Evolutionary conservation across 2,888 invertebrate species (phyloP), one percentile per base, ranked within the genome.

Genomic region (Ametastegia equiseti): DNA sequence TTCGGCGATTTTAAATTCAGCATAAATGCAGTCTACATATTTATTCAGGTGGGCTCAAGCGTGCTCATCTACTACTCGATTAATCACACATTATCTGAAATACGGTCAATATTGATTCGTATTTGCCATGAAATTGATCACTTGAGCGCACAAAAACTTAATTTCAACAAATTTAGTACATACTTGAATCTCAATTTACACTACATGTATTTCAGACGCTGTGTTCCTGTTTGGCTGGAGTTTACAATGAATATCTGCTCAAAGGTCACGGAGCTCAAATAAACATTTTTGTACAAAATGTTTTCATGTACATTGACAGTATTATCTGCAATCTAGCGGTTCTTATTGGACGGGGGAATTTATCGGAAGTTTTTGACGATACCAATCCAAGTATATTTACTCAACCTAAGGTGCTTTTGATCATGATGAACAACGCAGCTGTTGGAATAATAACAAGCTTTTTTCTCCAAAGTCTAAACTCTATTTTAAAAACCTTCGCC

Each of bases 301-400:
- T 98, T 7, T 98, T 97, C 88, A 98, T 98, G 97, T 98, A 98
- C 91, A 90, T 97, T 39, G 97, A 98, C 92, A 98, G 98, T 4
- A 97, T 98, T 83, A 88, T 98, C n/a, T 98, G 98, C 90, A 98
- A 98, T 91, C 91, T 95, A n/a, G 91, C 94, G 2, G 93, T 98
- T 81, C 92, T 98, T 94, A 78, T 89, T 94, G 82, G 86, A 4
- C 95, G 95, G 89, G 97, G 96, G 0, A 94, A 96, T 87, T 88
- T 96, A 0, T 82, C 92, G 0, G 92, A 92, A 36, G 94, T 96
- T 15, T 95, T 97, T 85, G 90, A 93, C 0, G 93, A 93, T 84
- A 90, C 96, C 36, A 87, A 91, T 45, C 92, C 94, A 47, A 92
- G 84, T 82, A 87, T 90, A 77, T 86, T 97, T 54, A 92, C 94